These are phyloP conservation scores for Haliclona indistincta DNA, from an alignment of 37 sponge, comb jelly and placozoan species.

Conservation along the genomic window DNA sequence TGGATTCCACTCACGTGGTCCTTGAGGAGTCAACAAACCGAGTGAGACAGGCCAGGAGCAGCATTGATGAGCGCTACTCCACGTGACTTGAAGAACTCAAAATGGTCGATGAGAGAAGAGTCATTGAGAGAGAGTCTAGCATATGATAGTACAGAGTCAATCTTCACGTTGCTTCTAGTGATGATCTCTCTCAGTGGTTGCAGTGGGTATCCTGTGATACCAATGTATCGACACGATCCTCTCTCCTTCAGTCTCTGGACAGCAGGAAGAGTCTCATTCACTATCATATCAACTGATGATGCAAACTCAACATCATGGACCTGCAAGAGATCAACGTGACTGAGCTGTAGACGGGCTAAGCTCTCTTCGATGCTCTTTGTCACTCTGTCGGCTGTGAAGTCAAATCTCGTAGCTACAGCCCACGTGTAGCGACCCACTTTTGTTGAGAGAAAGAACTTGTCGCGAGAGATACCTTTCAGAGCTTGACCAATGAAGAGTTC, in stretches of 20 bases:
- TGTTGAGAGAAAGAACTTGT: too few species aligned
- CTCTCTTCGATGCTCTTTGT: too few species aligned
- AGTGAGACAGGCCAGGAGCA: conserved; percentile 85
- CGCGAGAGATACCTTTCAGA: too few species aligned
- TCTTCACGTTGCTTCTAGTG: conserved; percentile 46
- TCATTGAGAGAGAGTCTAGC: conserved; percentile 78
- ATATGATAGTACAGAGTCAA: conserved; percentile 87
- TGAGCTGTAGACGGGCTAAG: too few species aligned
- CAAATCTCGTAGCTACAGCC: too few species aligned
- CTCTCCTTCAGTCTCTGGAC: conserved; percentile 68
- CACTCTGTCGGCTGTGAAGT: too few species aligned
- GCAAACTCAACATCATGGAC: conserved; percentile 97
- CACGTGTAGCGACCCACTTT: too few species aligned
- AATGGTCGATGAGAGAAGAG: conserved; percentile 57
- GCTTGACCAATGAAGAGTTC: too few species aligned
- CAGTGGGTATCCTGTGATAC: conserved; percentile 91
- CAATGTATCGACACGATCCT: conserved; percentile 84
- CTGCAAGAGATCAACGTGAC: too few species aligned
- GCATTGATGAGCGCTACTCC: conserved; percentile 89
- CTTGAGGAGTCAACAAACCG: conserved; percentile 73
- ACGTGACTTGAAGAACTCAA: conserved; percentile 71
- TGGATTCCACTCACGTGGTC: conserved; percentile 75
- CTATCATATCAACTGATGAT: conserved; percentile 73
- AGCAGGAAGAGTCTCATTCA: conserved; percentile 85
- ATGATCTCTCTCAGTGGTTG: conserved; percentile 47